A percentile compares a stretch with the other conserved stretches of the same genome.
Evolutionary conservation across 2,888 invertebrate genomes (phyloP).

Genomic region (Lysandra coridon): DNA sequence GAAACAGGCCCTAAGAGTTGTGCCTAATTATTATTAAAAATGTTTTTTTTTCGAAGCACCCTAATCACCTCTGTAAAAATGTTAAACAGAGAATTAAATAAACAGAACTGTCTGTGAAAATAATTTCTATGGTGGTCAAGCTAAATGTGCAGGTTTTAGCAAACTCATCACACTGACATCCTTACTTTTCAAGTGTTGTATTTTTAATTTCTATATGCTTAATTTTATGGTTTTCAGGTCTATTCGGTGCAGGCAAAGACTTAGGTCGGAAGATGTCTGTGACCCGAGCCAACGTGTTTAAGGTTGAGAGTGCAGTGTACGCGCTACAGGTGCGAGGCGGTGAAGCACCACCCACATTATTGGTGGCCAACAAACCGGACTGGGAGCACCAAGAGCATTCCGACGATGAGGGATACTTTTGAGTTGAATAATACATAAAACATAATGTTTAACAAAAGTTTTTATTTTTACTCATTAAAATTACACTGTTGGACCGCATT

Average conservation of each 20-base stretch:
- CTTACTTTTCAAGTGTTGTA: not conserved
- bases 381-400: conserved; percentile 49
- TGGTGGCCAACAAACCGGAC: conserved; percentile 50
- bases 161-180: not conserved
- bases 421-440: conserved; percentile 15
- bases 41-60: too few species aligned
- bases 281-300: conserved; percentile 87
- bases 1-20: too few species aligned
- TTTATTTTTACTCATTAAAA: not conserved
- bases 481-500: not conserved
- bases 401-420: conserved; percentile 66
- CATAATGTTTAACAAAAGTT: not conserved
- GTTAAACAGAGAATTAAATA: too few species aligned
- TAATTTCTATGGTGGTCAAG: not conserved
- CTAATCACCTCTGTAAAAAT: too few species aligned
- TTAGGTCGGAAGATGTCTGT: conserved; percentile 85
- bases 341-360: conserved; percentile 84
- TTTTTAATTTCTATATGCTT: conserved; percentile 37
- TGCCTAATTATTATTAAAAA: too few species aligned
- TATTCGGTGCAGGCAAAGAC: conserved; percentile 70
- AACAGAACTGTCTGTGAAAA: too few species aligned
- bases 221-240: conserved; percentile 47
- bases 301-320: conserved; percentile 92
- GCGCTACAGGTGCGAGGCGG: conserved; percentile 89
- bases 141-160: not conserved